Percentiles rank a stretch among this genome's conserved stretches.
These are phyloP conservation scores for Onthophagus sagittarius DNA, from an alignment of 2,888 invertebrate species.

Conservation along the genomic window DNA sequence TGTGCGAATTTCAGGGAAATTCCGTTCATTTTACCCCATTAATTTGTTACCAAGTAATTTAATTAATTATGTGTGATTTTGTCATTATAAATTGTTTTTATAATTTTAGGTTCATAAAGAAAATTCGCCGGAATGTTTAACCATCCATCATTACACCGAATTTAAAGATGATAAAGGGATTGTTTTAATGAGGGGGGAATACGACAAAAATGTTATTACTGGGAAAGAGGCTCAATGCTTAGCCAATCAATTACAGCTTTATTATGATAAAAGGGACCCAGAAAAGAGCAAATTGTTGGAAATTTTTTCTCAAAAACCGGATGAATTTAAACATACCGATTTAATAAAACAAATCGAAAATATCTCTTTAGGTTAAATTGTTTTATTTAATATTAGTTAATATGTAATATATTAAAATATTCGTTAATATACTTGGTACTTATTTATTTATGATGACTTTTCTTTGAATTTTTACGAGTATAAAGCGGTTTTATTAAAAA, in stretches of 20 bases:
- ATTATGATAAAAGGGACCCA: conserved; percentile 66
- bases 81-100: conserved; percentile 12
- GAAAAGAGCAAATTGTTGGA: conserved; percentile 62
- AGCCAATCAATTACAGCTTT: conserved; percentile 81
- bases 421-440: too few species aligned
- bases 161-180: conserved; percentile 65
- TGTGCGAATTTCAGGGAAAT: conserved; percentile 69
- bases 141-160: conserved; percentile 75
- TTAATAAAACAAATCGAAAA: conserved; percentile 69
- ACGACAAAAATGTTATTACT: conserved; percentile 71
- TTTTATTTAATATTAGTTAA: too few species aligned
- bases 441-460: conserved; percentile 42
- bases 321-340: conserved; percentile 78
- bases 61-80: neutral
- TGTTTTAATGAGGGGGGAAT: conserved; percentile 83
- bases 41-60: conserved; percentile 70
- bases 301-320: conserved; percentile 66
- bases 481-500: conserved; percentile 37
- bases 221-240: conserved; percentile 80
- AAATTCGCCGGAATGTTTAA: conserved; percentile 84
- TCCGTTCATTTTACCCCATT: conserved; percentile 81
- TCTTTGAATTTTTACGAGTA: conserved; percentile 49
- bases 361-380: conserved; percentile 11
- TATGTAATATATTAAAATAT: neutral
- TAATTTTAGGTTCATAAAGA: conserved; percentile 69